These are phyloP conservation scores for Sibirionetta formosa DNA, from an alignment of 2,797 vertebrate genomes.

Conservation along the genomic window DNA sequence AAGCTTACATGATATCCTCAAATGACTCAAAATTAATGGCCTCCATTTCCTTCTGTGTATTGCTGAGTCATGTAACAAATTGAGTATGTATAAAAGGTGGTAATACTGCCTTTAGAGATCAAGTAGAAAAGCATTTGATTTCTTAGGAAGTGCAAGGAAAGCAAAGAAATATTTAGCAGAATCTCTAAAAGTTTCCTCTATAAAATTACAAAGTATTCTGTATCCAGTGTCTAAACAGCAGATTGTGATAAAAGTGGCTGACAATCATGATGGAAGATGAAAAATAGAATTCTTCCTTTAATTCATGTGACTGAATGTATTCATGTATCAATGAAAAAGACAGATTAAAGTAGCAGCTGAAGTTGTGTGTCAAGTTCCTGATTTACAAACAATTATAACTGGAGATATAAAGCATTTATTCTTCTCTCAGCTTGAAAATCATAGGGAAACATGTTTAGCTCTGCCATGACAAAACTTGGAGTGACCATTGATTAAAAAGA, in stretches of 20 bases:
- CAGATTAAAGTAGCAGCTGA: background rate
- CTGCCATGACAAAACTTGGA: background rate
- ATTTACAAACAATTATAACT: background rate
- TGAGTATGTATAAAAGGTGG: background rate
- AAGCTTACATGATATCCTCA: background rate
- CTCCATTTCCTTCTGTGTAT: background rate
- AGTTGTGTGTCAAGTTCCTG: background rate
- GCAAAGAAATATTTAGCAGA: background rate
- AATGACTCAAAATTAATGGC: background rate
- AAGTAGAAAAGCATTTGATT: background rate
- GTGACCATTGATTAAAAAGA: background rate
- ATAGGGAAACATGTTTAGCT: background rate
- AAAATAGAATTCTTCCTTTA: background rate
- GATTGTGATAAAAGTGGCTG: background rate
- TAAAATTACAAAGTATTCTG: background rate
- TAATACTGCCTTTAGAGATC: background rate
- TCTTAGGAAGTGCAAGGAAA: background rate
- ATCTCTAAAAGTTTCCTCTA: background rate
- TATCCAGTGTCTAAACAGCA: slow-evolving; percentile 25
- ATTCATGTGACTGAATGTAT: background rate
- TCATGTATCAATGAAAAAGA: background rate
- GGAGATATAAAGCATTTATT: background rate
- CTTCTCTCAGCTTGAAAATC: background rate
- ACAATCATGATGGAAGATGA: background rate
- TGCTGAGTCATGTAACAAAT: background rate